Base-by-base conservation (phyloP, 2,888 invertebrate genomes). In the Spodoptera exigua region DNA sequence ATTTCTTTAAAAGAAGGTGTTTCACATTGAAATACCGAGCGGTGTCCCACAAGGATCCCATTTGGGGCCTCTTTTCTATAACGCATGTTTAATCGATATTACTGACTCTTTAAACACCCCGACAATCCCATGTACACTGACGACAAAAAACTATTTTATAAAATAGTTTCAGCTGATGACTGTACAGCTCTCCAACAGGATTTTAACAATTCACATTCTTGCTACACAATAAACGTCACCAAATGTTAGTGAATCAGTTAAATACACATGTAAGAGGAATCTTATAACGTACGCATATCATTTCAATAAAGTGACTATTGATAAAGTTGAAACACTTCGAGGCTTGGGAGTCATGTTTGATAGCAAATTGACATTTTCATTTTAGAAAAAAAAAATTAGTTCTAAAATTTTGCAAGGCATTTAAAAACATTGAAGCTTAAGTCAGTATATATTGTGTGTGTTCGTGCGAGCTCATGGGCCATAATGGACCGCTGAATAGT, bases 1-100 rank as follows among this genome's bases (percentile, higher is more conserved):
- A n/a, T n/a, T n/a, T n/a, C n/a, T n/a, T n/a, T n/a, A n/a, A n/a
- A n/a, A n/a, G n/a, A n/a, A n/a, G n/a, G n/a, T n/a, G n/a, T n/a
- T n/a, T 62, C 73, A 0, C 21, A 62, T 11, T 76, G 68, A 66
- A 32, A 60, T 0, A 9, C 52, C 12, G 64, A 69, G 2, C 70
- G 68, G 21, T n/a, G 64, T 2, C 12, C 12, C 2, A 77, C 62
- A n/a, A 49, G 62, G 1, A 63, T 53, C 4, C 60, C 69, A 17
- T 47, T 62, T 14, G 58, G 67, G 1, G 58, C 69, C 2, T 9
- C n/a, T n/a, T n/a, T n/a, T 69, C 0, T 65, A 63, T 12, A 70
- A 63, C 2, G 59, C 18, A 13, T 18, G 46, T 14, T 70, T 64
- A 0, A 48, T 68, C 35, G 66, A 61, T 27, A 53, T 62, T 49